Conservation (phyloP, 2,888 invertebrate genomes). For the Hydropsyche betteni region DNA sequence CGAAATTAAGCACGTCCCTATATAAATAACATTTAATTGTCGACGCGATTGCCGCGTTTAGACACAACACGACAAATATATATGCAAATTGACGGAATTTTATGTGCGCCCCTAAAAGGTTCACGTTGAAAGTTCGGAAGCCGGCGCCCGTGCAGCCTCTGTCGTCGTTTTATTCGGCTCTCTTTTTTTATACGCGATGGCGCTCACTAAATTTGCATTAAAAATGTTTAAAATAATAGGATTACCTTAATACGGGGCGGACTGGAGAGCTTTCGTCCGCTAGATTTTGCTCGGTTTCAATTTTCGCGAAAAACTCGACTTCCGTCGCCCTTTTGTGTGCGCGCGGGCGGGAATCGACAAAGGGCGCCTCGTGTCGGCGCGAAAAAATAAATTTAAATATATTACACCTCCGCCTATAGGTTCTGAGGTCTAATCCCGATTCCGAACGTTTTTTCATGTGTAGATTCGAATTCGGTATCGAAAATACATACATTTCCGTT, state of each 20-base stretch:
- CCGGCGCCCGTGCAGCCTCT: neutral
- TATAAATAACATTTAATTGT: neutral
- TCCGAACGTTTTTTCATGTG: neutral
- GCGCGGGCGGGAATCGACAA: neutral
- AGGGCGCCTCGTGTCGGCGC: conserved; percentile 1
- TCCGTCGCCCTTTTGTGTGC: neutral
- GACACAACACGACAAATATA: neutral
- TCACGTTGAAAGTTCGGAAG: conserved; percentile 3
- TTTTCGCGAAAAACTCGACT: conserved; percentile 18
- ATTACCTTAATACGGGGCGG: conserved; percentile 47
- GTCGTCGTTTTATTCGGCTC: neutral
- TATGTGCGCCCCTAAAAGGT: conserved; percentile 10
- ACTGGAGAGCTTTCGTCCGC: conserved; percentile 39
- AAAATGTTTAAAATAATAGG: conserved; percentile 51
- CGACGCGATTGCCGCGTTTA: neutral
- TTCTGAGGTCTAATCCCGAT: conserved; percentile 22
- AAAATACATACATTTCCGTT: neutral
- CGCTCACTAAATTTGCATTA: conserved; percentile 47
- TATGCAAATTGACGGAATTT: conserved; percentile 7
- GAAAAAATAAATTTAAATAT: conserved; percentile 27
- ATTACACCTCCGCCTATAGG: conserved; percentile 4
- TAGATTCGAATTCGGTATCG: neutral
- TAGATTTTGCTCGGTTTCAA: conserved; percentile 39
- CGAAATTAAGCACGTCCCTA: neutral
- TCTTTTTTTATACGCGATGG: conserved; percentile 2